phyloP scores from a whole-genome alignment of 2,888 invertebrate species.

The Sialis fuliginosa region DNA sequence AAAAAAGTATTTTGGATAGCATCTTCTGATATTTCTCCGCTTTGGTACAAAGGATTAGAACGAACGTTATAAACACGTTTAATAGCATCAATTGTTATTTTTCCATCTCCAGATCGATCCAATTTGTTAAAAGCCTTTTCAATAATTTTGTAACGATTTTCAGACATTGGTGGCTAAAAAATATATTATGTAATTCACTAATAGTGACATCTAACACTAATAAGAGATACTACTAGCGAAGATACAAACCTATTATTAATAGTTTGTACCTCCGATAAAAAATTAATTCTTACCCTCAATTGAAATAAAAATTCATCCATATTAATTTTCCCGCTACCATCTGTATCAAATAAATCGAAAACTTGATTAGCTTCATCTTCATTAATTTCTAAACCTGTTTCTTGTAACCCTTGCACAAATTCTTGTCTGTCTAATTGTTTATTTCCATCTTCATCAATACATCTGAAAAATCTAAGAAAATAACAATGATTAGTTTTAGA shows the following conservation, averaged over 20 bases:
- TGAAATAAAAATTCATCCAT: conserved; percentile 77
- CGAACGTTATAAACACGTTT: conserved; percentile 65
- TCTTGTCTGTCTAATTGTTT: conserved; percentile 64
- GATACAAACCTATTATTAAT: no score
- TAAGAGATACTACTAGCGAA: no score
- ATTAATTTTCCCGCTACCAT: conserved; percentile 65
- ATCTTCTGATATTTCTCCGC: conserved; percentile 75
- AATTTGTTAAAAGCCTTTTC: conserved; percentile 70
- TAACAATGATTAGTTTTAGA: not conserved
- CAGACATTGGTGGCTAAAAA: conserved; percentile 65
- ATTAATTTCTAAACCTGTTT: conserved; percentile 52
- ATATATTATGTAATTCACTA: not conserved
- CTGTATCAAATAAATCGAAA: conserved; percentile 63
- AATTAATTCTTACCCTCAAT: conserved; percentile 45
- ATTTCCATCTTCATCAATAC: conserved; percentile 86
- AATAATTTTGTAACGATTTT: conserved; percentile 51
- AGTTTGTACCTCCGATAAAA: no score
- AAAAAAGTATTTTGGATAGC: conserved; percentile 64
- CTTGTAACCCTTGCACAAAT: conserved; percentile 59
- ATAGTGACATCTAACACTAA: no score
- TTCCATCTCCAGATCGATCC: conserved; percentile 73
- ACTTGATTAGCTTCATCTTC: conserved; percentile 46
- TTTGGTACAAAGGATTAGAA: conserved; percentile 64
- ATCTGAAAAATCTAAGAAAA: conserved; percentile 52
- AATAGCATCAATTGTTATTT: conserved; percentile 60